Percentiles rank a stretch among this genome's conserved stretches.
Conservation (phyloP, 1,140 invertebrate species). For the Saxidomus purpurata region DNA sequence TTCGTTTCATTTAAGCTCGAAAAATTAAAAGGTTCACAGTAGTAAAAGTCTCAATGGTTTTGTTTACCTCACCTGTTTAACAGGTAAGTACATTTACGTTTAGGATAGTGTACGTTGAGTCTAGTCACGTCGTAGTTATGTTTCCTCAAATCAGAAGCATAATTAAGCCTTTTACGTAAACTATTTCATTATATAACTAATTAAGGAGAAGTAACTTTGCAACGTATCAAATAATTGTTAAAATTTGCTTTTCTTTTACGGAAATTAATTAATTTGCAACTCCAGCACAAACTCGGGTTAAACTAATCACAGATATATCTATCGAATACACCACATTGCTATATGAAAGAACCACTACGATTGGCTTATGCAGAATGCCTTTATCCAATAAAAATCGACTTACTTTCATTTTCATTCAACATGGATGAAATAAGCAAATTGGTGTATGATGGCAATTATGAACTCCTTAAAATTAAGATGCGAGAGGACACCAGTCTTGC, state of each 20-base stretch:
- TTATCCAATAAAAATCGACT: not conserved
- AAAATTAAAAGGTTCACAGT: not conserved
- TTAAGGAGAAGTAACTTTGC: no score
- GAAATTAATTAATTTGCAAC: no score
- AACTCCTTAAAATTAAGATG: conserved; percentile 73
- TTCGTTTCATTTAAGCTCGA: not conserved
- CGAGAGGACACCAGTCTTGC: conserved; percentile 69
- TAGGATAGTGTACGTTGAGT: not conserved
- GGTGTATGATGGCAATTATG: conserved; percentile 79
- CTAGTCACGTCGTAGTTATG: no score
- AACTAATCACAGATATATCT: no score
- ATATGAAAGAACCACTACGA: not conserved
- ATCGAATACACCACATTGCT: not conserved
- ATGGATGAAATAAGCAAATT: conserved; percentile 80
- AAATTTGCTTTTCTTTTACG: no score
- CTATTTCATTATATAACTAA: no score
- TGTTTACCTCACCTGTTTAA: conserved; percentile 34
- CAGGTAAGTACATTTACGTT: not conserved
- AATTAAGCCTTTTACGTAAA: no score
- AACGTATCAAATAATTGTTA: no score
- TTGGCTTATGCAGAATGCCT: not conserved
- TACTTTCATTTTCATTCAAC: conserved; percentile 26
- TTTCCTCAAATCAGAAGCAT: no score
- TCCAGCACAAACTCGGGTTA: no score
- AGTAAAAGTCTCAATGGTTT: not conserved